Base-by-base conservation (phyloP, 35 echinoderm and acorn worm species). In the Ptychodera flava region DNA sequence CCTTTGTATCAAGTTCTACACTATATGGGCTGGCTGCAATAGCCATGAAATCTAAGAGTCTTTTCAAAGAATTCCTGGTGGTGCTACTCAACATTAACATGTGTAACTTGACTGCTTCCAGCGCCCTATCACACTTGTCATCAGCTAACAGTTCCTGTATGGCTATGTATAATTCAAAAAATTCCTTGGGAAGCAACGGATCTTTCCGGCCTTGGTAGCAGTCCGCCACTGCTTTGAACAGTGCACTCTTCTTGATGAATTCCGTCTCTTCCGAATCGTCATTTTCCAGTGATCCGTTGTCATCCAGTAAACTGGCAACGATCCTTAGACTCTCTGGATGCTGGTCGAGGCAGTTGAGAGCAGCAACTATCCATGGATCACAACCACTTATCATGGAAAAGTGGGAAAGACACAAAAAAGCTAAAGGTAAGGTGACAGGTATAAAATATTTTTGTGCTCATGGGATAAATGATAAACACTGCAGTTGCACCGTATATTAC, bases 311-410 rank as follows among this genome's bases (percentile, higher is more conserved):
- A 15, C 86, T 85, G 28, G 77, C 90, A 0, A 87, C 84, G 34
- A 99, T 90, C 1, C 80, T 22, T 30, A 75, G 30, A 16, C 91
- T 90, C 1, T 94, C 93, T 78, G 90, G 90, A 31, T 99, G 93
- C 10, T 89, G 80, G 27, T 94, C 92, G 10, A 99, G 85, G 64
- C 92, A 94, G 15, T 85, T 38, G 10, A 92, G 82, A 10, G 96
- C 96, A 28, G 92, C 82, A 81, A 81, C 87, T 22, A 99, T 86
- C 96, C 96, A 99, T 14, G 90, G 85, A 84, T 99, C 96, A 89
- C 88, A 90, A 77, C 22, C 45, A 64, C 45, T 64, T 12, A 12
- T 6, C 6, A 64, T 12, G 22, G 45, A 64, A 64, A 64, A 12
- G 22, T 64, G 45, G 34, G 75, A 52, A 84, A n/a, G n/a, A n/a